phyloP scores from a whole-genome alignment of 2,888 invertebrate genomes.

The Drosophila atroscutellata region DNA sequence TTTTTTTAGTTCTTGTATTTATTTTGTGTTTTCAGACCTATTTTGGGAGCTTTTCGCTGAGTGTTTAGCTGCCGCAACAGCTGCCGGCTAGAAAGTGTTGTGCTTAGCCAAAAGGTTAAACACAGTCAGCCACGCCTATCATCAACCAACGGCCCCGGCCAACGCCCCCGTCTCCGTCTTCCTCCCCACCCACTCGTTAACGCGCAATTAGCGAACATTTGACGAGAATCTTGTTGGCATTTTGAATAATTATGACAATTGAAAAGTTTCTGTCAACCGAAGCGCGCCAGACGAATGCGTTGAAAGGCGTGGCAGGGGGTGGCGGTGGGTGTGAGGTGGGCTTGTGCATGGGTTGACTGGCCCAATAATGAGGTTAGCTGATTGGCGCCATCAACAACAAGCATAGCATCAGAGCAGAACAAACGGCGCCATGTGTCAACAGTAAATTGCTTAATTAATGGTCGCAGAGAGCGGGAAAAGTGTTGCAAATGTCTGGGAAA shows the following conservation, averaged over 20 bases:
- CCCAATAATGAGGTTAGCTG: slow-evolving; percentile 58
- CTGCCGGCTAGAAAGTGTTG: slow-evolving; percentile 26
- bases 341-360: background rate
- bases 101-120: slow-evolving; percentile 50
- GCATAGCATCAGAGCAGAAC: slow-evolving; percentile 4
- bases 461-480: slow-evolving; percentile 28
- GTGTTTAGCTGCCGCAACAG: slow-evolving; percentile 13
- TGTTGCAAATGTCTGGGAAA: slow-evolving; percentile 45
- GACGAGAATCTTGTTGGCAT: slow-evolving; percentile 57
- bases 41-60: slow-evolving; percentile 23
- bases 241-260: slow-evolving; percentile 78
- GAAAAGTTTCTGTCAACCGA: slow-evolving; percentile 69
- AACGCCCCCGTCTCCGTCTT: too few species aligned
- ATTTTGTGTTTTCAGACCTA: slow-evolving; percentile 22
- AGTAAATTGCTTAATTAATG: slow-evolving; percentile 71
- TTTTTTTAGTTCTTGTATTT: slow-evolving; percentile 9
- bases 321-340: background rate
- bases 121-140: slow-evolving; percentile 35
- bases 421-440: slow-evolving; percentile 41
- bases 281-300: background rate
- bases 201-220: slow-evolving; percentile 55
- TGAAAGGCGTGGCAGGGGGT: background rate
- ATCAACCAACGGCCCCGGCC: background rate
- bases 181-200: background rate
- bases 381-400: slow-evolving; percentile 40